These are phyloP conservation scores for Nannospalax galili DNA, from an alignment of 2,113 vertebrate species.

Conservation along the genomic window DNA sequence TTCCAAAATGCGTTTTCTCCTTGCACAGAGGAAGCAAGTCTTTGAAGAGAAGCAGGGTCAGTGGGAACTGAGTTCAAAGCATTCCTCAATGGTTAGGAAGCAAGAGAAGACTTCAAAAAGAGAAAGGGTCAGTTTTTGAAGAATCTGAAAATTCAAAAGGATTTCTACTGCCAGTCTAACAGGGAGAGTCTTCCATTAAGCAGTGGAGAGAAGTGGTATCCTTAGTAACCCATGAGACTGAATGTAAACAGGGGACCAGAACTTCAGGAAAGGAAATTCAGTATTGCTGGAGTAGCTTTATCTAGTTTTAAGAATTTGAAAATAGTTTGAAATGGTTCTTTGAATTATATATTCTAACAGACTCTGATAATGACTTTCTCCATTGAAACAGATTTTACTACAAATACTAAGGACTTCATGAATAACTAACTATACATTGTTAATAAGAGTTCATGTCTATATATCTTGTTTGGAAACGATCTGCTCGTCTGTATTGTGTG, in stretches of 20 bases:
- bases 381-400: slow-evolving; percentile 31
- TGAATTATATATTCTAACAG: slow-evolving; percentile 27
- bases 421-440: neutral
- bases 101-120: slow-evolving; percentile 50
- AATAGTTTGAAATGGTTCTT: slow-evolving; percentile 2
- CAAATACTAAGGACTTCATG: neutral
- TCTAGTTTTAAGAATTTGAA: slow-evolving; percentile 31
- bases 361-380: slow-evolving; percentile 33
- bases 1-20: slow-evolving; percentile 84
- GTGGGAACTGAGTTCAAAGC: slow-evolving; percentile 73
- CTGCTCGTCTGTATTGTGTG: neutral
- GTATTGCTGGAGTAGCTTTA: neutral
- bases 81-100: slow-evolving; percentile 59
- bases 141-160: slow-evolving; percentile 62
- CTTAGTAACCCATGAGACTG: neutral
- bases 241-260: neutral
- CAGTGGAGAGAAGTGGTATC: neutral
- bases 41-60: slow-evolving; percentile 84
- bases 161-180: slow-evolving; percentile 29
- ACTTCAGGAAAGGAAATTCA: neutral
- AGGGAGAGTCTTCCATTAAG: slow-evolving; percentile 29
- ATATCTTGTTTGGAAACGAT: slow-evolving; percentile 12
- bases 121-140: slow-evolving; percentile 61
- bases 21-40: slow-evolving; percentile 73
- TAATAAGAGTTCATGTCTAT: neutral